A percentile compares a stretch with the other conserved stretches of the same genome.
Conservation (phyloP, 2,797 vertebrate genomes). For the Siniperca scherzeri region DNA sequence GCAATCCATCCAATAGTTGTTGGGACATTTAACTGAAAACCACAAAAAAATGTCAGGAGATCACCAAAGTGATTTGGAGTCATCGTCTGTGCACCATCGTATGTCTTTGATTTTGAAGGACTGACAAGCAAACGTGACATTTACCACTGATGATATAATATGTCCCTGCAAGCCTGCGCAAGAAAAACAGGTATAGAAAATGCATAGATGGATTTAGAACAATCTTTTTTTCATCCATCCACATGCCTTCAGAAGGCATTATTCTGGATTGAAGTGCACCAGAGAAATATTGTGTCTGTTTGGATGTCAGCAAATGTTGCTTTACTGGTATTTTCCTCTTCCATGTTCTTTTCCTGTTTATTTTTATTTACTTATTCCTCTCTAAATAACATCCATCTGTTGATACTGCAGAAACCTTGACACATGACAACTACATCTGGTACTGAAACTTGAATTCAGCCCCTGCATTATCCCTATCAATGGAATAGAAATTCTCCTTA, state of each 20-base stretch:
- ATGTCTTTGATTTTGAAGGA: not conserved
- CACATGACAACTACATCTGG: constrained; percentile 61
- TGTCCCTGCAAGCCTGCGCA: not conserved
- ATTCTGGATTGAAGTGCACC: constrained; percentile 12
- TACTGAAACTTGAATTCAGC: constrained; percentile 47
- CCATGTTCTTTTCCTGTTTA: constrained; percentile 20
- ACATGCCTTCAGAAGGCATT: not conserved
- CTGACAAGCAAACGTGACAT: constrained; percentile 8
- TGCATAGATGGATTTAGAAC: not conserved
- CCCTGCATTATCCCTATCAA: constrained; percentile 44
- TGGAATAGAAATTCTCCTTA: constrained; percentile 39
- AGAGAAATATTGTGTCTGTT: constrained; percentile 16
- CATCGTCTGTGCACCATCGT: not conserved
- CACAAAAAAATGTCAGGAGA: not conserved
- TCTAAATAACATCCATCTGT: constrained; percentile 67
- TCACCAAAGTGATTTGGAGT: not conserved
- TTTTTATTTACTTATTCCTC: constrained; percentile 51
- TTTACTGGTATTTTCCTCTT: constrained; percentile 8
- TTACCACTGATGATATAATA: not conserved
- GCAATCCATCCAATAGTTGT: not conserved
- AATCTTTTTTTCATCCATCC: not conserved
- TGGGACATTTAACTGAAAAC: not conserved
- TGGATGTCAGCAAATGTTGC: constrained; percentile 40
- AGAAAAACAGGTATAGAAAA: constrained; percentile 1
- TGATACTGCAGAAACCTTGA: constrained; percentile 47